Base-by-base conservation (phyloP, 2,797 vertebrate species). In the Danio choprae region DNA sequence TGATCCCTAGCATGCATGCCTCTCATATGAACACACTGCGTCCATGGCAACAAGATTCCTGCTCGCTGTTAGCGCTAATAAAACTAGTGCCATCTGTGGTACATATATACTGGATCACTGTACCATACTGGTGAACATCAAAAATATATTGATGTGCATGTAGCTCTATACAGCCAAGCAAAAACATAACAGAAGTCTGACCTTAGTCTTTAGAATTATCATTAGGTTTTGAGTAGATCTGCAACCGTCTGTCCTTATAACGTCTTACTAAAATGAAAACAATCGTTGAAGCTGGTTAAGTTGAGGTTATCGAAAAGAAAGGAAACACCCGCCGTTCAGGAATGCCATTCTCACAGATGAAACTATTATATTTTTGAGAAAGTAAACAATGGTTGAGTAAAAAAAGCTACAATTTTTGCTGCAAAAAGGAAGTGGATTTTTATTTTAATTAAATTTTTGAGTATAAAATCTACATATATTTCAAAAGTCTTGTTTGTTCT, bases 1-100 rank as follows among this genome's bases (percentile, higher is more conserved):
- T 91, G 90, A 94, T 91, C 89, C 86, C 63, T 81, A 84, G 91
- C 91, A 91, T 88, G 90, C 90, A 92, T 93, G 89, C 91, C 87
- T 91, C 91, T 91, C 90, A 90, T 89, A 88, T 85, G 89, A 89
- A 93, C 90, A 89, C 83, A 89, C 85, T 84, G 89, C 87, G 84
- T 77, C 92, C 91, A 92, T 90, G 77, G 92, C 88, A 93, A 94
- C 92, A 84, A 18, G 89, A 93, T 90, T 89, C 91, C 89, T 50
- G 40, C 70, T 76, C 40, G 4, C 41, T 59, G 60, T 83, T 64
- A 74, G 59, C 56, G 60, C 74, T 60, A 81, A 72, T 77, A 82
- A 84, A 82, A 58, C 50, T 3, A n/a, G 18, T 77, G 58, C 80
- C 74, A 84, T 75, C 70, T 82, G 55, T 84, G 81, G n/a, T 51